Conservation (phyloP, 2,888 invertebrate genomes). For the Nudaria mundana region DNA sequence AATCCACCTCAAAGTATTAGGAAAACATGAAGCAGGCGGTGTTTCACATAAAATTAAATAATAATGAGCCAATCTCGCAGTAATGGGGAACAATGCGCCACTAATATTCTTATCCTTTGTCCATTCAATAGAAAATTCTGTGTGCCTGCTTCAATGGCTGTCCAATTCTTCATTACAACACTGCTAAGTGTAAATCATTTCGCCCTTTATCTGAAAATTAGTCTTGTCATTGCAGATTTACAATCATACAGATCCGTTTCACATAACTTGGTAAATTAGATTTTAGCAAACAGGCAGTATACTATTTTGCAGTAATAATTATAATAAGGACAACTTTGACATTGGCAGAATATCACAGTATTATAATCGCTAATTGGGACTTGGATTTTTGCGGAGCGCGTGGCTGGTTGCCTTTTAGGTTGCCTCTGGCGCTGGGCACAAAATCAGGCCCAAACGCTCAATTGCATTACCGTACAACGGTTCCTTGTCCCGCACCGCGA, state of each 20-base stretch:
- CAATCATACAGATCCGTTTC: conserved; percentile 2
- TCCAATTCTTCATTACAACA: conserved; percentile 64
- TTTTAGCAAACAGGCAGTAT: no score
- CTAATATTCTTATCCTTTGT: conserved; percentile 78
- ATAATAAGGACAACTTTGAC: no score
- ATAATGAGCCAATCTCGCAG: conserved; percentile 68
- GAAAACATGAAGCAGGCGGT: conserved; percentile 29
- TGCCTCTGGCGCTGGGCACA: no score
- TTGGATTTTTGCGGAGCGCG: no score
- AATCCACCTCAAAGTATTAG: no score
- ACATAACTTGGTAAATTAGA: background rate
- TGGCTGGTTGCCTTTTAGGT: no score
- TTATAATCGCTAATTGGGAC: no score
- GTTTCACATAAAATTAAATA: conserved; percentile 72
- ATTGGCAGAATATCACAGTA: no score
- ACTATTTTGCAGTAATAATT: no score
- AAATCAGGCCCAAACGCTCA: no score
- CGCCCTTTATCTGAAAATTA: conserved; percentile 55
- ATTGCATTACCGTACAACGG: no score
- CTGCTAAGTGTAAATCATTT: conserved; percentile 72
- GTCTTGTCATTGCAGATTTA: conserved; percentile 34
- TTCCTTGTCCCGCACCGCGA: no score
- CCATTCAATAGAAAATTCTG: conserved; percentile 75
- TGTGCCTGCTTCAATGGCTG: conserved; percentile 62
- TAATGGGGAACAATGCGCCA: conserved; percentile 65